Evolutionary conservation across 2,113 vertebrate species (phyloP).

Genomic region (Cercopithecus mona): DNA sequence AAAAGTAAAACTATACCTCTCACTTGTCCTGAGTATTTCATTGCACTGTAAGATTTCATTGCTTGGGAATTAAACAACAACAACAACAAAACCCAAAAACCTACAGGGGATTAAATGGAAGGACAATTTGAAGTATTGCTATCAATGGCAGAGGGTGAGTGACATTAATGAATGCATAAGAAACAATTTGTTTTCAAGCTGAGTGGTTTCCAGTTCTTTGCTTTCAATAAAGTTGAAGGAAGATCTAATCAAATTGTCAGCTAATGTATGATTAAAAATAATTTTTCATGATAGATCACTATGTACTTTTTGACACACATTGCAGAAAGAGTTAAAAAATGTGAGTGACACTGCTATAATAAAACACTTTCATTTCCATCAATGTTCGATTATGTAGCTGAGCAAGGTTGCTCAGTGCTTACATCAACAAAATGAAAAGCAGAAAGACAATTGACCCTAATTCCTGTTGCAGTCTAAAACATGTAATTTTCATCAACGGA

Average conservation of each 20-base stretch:
- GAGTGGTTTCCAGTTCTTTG: conserved; percentile 34
- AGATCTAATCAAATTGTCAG: conserved; percentile 56
- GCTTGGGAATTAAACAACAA: background rate
- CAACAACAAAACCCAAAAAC: background rate
- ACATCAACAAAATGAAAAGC: background rate
- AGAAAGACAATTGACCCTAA: background rate
- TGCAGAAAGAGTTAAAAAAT: background rate
- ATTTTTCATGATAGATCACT: conserved; percentile 13
- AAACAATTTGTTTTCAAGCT: background rate
- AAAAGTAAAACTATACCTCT: background rate
- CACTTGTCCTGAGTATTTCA: background rate
- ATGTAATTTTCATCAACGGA: background rate
- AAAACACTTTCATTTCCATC: background rate
- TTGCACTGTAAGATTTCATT: background rate
- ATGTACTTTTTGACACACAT: conserved; percentile 1
- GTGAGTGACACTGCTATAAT: background rate
- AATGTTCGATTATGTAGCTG: background rate
- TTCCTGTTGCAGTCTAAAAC: background rate
- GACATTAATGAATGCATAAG: conserved; percentile 36
- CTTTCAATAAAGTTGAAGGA: conserved; percentile 35
- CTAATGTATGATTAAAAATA: background rate
- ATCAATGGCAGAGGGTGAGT: background rate
- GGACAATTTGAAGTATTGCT: background rate
- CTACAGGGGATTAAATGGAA: background rate
- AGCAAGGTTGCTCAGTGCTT: background rate